Base-by-base conservation (phyloP, 2,797 vertebrate species). In the Anabacerthia variegaticeps region DNA sequence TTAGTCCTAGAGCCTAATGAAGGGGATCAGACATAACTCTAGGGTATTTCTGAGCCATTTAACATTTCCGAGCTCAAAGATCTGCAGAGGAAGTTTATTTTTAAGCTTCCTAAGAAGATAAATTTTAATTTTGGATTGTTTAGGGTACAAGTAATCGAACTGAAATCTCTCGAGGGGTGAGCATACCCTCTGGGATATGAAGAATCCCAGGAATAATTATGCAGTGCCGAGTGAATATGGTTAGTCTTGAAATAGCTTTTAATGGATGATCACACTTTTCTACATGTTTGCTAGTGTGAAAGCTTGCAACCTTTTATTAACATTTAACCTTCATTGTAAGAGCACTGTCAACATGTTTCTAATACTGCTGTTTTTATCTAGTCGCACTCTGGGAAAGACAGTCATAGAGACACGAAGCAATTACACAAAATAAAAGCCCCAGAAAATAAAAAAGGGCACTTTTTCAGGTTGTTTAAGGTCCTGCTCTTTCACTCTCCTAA, bases 1-100 rank as follows among this genome's bases (percentile, higher is more conserved):
- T 93, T 94, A 96, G 48, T 82, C 59, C 79, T 87, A 71, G 80
- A 95, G 71, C 49, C 85, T 95, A 94, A 87, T 41, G 89, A 93
- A 74, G 56, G 28, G 63, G 32, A 85, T 85, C 91, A 94, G 95
- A 92, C 56, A 4, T 94, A 81, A 96, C 94, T 88, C 76, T 32
- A 65, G 96, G 92, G 85, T 86, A 79, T 56, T 61, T 94, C 85
- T 93, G 93, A 67, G 73, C 82, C 69, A 66, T 88, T 89, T 91
- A 75, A 12, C 4, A 1, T 78, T 91, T 93, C 69, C 63, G 74
- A 88, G 76, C 89, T 67, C 54, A 32, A 69, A 90, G 67, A 87
- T 93, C 77, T 93, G 56, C 59, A 82, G 65, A 89, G 69, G 44
- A 97, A 94, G 91, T 95, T 96, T 96, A 95, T 95, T 94, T 95